Conservation (phyloP, 2,113 vertebrate species). For the Chaetodon auriga region DNA sequence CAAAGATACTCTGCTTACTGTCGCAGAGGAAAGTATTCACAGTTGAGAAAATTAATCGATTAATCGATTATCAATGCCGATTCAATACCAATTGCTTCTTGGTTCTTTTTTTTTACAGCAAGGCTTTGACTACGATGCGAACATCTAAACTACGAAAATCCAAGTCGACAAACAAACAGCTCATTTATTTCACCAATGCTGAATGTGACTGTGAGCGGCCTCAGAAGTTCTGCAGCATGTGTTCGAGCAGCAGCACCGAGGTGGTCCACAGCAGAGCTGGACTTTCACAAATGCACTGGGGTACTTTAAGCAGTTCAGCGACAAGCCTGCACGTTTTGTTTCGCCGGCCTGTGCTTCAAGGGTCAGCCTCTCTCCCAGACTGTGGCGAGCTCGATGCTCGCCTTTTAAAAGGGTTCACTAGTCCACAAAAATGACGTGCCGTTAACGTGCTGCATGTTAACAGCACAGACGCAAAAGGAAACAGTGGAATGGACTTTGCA, state of each 20-base stretch:
- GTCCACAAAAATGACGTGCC: slow-evolving; percentile 5
- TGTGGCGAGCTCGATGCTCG: slow-evolving; percentile 15
- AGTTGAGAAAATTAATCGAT: too few species aligned
- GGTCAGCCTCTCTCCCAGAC: slow-evolving; percentile 38
- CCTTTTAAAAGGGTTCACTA: slow-evolving; percentile 25
- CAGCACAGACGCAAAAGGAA: neutral
- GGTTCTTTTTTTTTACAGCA: neutral
- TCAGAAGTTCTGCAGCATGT: slow-evolving; percentile 37
- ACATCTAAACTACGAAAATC: neutral
- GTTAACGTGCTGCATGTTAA: slow-evolving; percentile 16
- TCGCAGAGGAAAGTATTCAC: too few species aligned
- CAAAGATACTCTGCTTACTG: too few species aligned
- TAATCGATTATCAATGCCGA: too few species aligned
- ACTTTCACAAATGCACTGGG: slow-evolving; percentile 57
- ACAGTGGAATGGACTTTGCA: slow-evolving; percentile 21
- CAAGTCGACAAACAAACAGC: neutral
- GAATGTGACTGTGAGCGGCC: slow-evolving; percentile 28
- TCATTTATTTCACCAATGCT: slow-evolving; percentile 15
- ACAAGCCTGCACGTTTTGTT: slow-evolving; percentile 36
- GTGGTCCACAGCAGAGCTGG: slow-evolving; percentile 56
- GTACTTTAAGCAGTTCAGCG: slow-evolving; percentile 53
- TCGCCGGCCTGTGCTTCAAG: slow-evolving; percentile 47
- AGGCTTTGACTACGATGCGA: neutral
- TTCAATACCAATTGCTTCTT: too few species aligned
- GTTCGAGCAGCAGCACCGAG: slow-evolving; percentile 52